These are phyloP conservation scores for Chauna torquata DNA, from an alignment of 2,113 vertebrate genomes.

Conservation along the genomic window DNA sequence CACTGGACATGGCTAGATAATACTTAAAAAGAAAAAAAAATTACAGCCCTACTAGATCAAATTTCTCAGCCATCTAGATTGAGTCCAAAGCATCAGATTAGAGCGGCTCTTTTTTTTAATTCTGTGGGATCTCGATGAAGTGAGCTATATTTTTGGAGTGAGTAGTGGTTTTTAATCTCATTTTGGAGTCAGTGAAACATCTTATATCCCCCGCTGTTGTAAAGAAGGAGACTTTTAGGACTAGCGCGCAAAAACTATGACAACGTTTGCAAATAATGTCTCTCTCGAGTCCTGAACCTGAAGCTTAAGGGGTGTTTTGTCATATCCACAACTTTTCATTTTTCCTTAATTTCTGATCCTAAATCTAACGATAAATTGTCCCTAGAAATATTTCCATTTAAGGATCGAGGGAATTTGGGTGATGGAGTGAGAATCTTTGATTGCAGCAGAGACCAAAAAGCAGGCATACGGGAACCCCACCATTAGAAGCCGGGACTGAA, in stretches of 20 bases:
- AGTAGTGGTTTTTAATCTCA: background rate
- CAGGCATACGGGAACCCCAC: background rate
- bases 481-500: background rate
- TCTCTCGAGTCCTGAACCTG: background rate
- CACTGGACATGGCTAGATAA: background rate
- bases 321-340: background rate
- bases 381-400: background rate
- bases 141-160: background rate
- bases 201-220: background rate
- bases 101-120: background rate
- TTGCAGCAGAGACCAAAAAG: background rate
- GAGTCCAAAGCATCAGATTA: background rate
- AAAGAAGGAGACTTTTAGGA: background rate
- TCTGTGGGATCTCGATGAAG: background rate
- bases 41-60: background rate
- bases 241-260: background rate
- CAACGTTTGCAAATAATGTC: accelerated
- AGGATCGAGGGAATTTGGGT: background rate
- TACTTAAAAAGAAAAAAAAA: background rate
- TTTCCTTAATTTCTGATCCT: background rate
- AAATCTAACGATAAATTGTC: background rate
- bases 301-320: background rate
- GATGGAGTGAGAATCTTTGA: background rate
- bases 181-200: background rate
- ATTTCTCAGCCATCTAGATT: background rate